Base-by-base conservation (phyloP, 2,113 vertebrate species). In the Scolopax mira region DNA sequence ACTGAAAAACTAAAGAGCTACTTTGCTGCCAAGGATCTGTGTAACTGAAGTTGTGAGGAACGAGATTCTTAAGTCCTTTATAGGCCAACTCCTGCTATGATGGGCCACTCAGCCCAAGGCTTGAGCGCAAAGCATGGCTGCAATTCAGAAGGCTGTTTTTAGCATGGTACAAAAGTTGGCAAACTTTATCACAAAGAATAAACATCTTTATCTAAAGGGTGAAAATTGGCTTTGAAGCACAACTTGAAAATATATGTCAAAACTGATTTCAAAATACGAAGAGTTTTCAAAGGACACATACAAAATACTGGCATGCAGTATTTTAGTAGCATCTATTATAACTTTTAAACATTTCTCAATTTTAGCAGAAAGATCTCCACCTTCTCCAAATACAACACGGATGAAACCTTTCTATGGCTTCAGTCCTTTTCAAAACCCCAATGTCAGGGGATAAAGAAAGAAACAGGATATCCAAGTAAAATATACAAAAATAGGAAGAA, bases 391-490 rank as follows among this genome's bases (percentile, higher is more conserved):
- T 44, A 77, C 17, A 82, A 33, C 33, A 73, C 28, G 95, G 61
- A 88, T 62, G 17, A 95, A 90, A 77, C 48, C 72, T 84, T 82
- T 83, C 44, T 33, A 87, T 42, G 46, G 61, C 41, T 93, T 96
- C 85, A 90, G 85, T 80, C 58, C 91, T 95, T 81, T 84, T 81
- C 73, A 94, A 96, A 96, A 94, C 73, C 88, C 58, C 61, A 79
- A 41, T 95, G 93, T 90, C 5, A 91, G 15, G 27, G 88, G 67
- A 97, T 74, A 95, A 95, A 93, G 93, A 96, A 97, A 98, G 94
- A 97, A 94, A 95, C 96, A 97, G 96, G 97, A 96, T 94, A 85
- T 97, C 85, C 96, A 93, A 96, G 72, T 66, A 94, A 97, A 98
- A 95, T 70, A 90, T 42, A 95, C 94, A 94, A 81, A 89, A 88